A percentile compares a stretch with the other conserved stretches of the same genome.
Conservation (phyloP, 2,888 invertebrate species). For the Agonopterix heracliana region DNA sequence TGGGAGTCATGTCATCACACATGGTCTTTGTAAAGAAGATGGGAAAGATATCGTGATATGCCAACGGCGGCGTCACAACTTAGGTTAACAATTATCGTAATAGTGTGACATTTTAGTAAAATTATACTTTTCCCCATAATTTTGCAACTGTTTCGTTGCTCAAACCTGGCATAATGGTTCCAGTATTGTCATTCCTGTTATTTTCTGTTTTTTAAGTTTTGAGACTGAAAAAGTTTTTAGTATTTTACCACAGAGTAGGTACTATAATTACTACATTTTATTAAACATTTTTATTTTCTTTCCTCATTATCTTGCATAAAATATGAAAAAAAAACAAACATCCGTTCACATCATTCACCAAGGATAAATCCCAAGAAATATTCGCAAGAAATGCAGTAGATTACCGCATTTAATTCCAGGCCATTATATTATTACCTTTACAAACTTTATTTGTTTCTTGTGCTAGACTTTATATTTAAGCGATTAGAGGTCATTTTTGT, state of each 20-base stretch:
- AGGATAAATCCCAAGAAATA: conserved; percentile 14
- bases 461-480: not conserved
- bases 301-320: not conserved
- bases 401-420: conserved; percentile 15
- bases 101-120: conserved; percentile 3
- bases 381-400: conserved; percentile 14
- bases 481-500: not conserved
- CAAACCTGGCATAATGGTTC: too few relatives aligned
- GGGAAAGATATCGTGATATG: conserved; percentile 25
- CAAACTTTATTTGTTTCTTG: not conserved
- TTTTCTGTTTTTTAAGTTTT: too few relatives aligned
- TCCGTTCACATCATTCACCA: conserved; percentile 12
- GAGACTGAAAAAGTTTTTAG: too few relatives aligned
- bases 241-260: too few relatives aligned
- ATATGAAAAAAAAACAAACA: conserved; percentile 1
- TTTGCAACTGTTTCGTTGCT: not conserved
- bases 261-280: too few relatives aligned
- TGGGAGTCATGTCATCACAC: too few relatives aligned
- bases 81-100: conserved; percentile 2
- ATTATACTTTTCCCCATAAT: not conserved
- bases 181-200: too few relatives aligned
- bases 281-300: too few relatives aligned
- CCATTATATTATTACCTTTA: conserved; percentile 10
- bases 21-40: not conserved
- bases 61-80: conserved; percentile 24